Conservation (phyloP, 2,113 vertebrate genomes). For the Archocentrus centrarchus region DNA sequence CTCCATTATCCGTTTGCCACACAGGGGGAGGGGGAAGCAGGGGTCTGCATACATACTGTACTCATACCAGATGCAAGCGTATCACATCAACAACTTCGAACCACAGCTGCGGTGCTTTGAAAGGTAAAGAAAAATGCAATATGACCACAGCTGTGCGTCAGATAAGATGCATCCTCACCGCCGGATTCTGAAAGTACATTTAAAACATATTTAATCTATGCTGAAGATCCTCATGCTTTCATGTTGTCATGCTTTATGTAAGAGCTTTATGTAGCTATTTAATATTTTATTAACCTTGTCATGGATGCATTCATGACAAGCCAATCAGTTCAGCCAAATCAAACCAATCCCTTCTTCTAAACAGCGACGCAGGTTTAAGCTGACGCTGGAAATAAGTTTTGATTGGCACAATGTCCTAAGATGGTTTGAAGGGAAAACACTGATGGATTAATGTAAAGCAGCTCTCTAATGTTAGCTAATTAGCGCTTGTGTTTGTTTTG, state of each 20-base stretch:
- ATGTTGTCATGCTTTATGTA: neutral
- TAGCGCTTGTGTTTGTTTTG: neutral
- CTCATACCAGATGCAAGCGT: neutral
- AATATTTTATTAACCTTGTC: neutral
- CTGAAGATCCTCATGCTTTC: neutral
- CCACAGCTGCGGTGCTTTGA: neutral
- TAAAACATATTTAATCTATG: neutral
- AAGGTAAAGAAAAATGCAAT: too few species aligned
- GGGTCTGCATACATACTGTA: slow-evolving; percentile 24
- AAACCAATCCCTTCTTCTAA: neutral
- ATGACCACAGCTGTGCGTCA: neutral
- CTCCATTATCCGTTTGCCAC: slow-evolving; percentile 53
- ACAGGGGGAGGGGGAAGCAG: neutral
- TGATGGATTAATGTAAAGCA: neutral
- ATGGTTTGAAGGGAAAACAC: neutral
- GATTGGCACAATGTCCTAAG: neutral
- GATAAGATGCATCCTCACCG: neutral
- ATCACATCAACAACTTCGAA: neutral
- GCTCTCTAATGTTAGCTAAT: neutral
- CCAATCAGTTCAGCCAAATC: neutral
- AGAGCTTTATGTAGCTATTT: neutral
- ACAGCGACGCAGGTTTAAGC: neutral
- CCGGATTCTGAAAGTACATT: neutral
- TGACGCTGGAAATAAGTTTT: neutral
- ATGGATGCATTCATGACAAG: too few species aligned